phyloP scores from a whole-genome alignment of 2,113 vertebrate species.

The Benitochromis conjunctus region DNA sequence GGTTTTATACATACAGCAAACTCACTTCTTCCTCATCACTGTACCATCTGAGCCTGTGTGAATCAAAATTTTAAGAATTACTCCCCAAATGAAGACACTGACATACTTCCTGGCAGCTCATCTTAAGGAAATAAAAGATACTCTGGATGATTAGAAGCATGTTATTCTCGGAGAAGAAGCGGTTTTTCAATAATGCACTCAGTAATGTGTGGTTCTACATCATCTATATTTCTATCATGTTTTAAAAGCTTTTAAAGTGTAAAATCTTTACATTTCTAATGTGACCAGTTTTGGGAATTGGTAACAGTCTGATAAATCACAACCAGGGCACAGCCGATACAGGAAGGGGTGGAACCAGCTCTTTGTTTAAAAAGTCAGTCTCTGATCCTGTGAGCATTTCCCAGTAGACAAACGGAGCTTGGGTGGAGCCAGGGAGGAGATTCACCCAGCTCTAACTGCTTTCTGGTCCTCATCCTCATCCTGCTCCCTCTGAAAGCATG shows the following conservation, averaged over 20 bases:
- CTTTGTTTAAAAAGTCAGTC: not conserved
- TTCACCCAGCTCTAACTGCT: not conserved
- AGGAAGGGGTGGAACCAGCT: not conserved
- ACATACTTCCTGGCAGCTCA: too few species aligned
- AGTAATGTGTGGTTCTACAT: not conserved
- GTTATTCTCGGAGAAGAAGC: not conserved
- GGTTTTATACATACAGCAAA: not conserved
- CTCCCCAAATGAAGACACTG: not conserved
- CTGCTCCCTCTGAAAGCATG: not conserved
- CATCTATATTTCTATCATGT: not conserved
- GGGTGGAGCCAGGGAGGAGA: not conserved
- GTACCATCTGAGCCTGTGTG: not conserved
- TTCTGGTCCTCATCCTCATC: not conserved
- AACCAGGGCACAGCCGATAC: not conserved
- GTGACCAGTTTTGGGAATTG: not conserved
- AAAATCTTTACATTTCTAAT: not conserved
- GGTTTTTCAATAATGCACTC: not conserved
- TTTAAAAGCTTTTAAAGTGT: not conserved
- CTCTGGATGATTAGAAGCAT: too few species aligned
- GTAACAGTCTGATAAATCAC: not conserved
- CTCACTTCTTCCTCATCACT: not conserved
- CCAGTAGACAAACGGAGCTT: not conserved
- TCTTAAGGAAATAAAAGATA: too few species aligned
- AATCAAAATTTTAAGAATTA: not conserved
- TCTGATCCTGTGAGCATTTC: not conserved